phyloP scores from a whole-genome alignment of 2,113 vertebrate species.

The Dendrocopos noguchii region DNA sequence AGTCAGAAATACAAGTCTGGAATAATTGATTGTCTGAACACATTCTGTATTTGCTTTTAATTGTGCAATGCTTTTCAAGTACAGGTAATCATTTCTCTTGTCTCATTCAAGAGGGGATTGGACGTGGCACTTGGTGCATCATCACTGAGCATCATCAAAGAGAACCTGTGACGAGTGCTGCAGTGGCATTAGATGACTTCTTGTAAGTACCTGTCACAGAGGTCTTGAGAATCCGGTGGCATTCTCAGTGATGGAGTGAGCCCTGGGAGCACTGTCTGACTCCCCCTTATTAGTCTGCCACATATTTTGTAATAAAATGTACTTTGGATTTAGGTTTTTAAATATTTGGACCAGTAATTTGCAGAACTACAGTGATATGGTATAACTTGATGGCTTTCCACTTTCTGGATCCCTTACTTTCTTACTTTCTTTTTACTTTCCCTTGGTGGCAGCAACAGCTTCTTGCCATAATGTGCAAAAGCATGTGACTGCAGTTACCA shows the following conservation, averaged over 20 bases:
- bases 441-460: not conserved
- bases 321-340: not conserved
- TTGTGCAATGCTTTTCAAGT: not conserved
- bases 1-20: not conserved
- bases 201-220: not conserved
- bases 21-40: not conserved
- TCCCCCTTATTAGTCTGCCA: not conserved
- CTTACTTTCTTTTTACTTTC: not conserved
- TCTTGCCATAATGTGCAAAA: not conserved
- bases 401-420: not conserved
- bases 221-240: not conserved
- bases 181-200: not conserved
- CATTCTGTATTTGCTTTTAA: not conserved
- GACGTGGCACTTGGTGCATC: too few relatives aligned
- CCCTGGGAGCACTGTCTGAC: not conserved
- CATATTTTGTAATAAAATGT: not conserved
- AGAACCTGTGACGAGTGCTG: rapidly evolving
- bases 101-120: not conserved
- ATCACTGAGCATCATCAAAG: not conserved
- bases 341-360: not conserved
- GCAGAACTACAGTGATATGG: not conserved
- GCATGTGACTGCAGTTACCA: not conserved
- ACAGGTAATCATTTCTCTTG: not conserved
- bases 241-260: not conserved
- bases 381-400: not conserved